Conservation (phyloP, 2,113 vertebrate species). For the Rhineura floridana region DNA sequence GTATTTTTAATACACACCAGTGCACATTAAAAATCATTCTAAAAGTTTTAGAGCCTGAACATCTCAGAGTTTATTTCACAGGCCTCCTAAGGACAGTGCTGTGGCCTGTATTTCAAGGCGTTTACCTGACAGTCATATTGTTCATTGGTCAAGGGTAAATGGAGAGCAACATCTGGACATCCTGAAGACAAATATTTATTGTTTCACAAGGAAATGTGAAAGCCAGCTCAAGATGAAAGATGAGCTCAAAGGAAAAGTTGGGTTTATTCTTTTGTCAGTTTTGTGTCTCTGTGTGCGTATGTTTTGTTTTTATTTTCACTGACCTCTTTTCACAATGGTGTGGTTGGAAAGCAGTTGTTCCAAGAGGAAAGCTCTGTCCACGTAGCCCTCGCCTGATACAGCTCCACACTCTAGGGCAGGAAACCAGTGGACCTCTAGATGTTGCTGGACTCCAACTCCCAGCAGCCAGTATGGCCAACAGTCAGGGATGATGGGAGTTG, state of each 20-base stretch:
- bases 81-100: background rate
- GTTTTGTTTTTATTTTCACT: too few relatives aligned
- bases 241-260: background rate
- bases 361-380: background rate
- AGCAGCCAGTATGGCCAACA: too few relatives aligned
- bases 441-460: too few relatives aligned
- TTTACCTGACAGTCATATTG: background rate
- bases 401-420: background rate
- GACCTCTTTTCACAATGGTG: background rate
- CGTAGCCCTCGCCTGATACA: background rate
- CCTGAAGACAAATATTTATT: background rate
- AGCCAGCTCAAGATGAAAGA: background rate
- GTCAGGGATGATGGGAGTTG: too few relatives aligned
- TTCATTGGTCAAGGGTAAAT: fast-evolving
- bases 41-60: background rate
- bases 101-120: background rate
- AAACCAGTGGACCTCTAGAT: background rate
- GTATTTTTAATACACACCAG: constrained; percentile 16
- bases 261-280: fast-evolving
- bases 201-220: background rate
- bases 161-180: background rate
- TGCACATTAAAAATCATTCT: background rate
- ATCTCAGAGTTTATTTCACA: background rate
- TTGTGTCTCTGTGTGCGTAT: too few relatives aligned
- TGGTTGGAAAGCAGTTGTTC: background rate